Conservation (phyloP, 2,797 vertebrate genomes). For the Pelobates cultripes region DNA sequence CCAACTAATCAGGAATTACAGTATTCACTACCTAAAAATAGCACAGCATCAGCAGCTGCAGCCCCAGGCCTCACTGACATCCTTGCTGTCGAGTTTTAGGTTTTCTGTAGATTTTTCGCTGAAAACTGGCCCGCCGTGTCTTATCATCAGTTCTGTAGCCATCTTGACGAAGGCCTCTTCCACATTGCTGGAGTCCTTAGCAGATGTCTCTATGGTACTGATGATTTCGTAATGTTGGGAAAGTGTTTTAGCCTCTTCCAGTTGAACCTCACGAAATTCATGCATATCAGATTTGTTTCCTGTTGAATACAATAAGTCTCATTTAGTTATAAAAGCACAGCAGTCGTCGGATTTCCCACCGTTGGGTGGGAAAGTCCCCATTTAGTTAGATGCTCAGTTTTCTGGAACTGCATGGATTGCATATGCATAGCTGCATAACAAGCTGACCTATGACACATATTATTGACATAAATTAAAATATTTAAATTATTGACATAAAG, state of each 20-base stretch:
- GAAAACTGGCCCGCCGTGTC: constrained; percentile 83
- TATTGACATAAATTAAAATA: background rate
- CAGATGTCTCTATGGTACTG: constrained; percentile 83
- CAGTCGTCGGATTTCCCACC: too few relatives aligned
- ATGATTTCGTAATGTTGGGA: constrained; percentile 79
- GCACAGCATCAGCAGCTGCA: constrained; percentile 78
- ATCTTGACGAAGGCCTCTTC: constrained; percentile 85
- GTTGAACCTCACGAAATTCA: constrained; percentile 76
- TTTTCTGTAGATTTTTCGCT: constrained; percentile 77
- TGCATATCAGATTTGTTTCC: constrained; percentile 85
- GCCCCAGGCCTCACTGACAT: constrained; percentile 76
- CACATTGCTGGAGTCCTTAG: constrained; percentile 85
- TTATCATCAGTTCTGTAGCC: constrained; percentile 81
- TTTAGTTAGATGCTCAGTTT: too few relatives aligned
- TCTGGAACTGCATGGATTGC: too few relatives aligned
- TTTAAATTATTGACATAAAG: too few relatives aligned
- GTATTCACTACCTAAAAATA: constrained; percentile 12
- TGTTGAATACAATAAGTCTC: constrained; percentile 52
- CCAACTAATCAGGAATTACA: constrained; percentile 60
- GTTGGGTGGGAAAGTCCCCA: too few relatives aligned
- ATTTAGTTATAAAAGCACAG: too few relatives aligned
- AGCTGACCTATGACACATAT: background rate
- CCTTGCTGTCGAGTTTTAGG: constrained; percentile 87
- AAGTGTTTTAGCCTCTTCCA: constrained; percentile 78
- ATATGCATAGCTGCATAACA: too few relatives aligned